Base-by-base conservation (phyloP, 2,797 vertebrate species). In the Perodicticus potto region DNA sequence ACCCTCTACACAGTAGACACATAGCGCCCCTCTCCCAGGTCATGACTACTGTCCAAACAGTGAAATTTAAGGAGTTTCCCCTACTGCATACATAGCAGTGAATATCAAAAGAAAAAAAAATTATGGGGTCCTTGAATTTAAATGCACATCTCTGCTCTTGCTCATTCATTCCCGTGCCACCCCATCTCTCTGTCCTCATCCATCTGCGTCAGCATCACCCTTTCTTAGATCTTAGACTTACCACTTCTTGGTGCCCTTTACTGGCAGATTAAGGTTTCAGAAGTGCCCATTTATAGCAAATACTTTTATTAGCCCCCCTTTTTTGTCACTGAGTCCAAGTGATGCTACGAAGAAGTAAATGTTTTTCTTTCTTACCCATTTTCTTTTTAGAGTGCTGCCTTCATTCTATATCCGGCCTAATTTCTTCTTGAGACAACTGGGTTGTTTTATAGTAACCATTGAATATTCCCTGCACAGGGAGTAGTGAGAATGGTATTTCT, bases 341-440 rank as follows among this genome's bases (percentile, higher is more conserved):
- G 32, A 43, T 70, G 37, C 57, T 81, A 49, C 22, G n/a, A 85
- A 87, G 25, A 92, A 93, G 57, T 69, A 78, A 82, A 65, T 73
- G 59, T 72, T 72, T 72, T 86, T 23, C 16, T 65, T 37, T 90
- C 13, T 69, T 77, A 40, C 69, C 25, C 32, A 59, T 49, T 74
- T 95, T 87, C 40, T 92, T 92, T 92, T 88, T 34, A 59, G 70
- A 53, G 7, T 85, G 53, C 57, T 93, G 23, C 73, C 74, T 93
- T 95, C 45, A 74, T 88, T 55, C 40, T 27, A 29, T 29, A 27
- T 91, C 61, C 69, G 45, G 32, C 20, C 69, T 86, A 59, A 92
- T 89, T 91, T 94, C 76, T 78, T 89, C 32, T 34, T 63, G 13
- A 22, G 6, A 70, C 55, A 72, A 80, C 23, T 69, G 27, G 7